These are phyloP conservation scores for Tiaroga cobitis DNA, from an alignment of 2,797 vertebrate species.

Conservation along the genomic window DNA sequence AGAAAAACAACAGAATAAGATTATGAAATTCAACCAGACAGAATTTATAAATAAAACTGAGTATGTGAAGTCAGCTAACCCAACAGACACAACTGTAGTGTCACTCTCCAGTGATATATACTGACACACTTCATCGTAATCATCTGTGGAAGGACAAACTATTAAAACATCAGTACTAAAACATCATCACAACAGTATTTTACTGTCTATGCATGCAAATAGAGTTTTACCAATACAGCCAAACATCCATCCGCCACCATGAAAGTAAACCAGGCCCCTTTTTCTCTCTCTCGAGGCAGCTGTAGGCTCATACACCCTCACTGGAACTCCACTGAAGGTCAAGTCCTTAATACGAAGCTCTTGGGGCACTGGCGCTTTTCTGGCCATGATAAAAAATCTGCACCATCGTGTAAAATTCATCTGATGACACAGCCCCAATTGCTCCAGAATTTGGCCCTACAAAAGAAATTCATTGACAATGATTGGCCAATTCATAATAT, in stretches of 20 bases:
- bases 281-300: conserved; percentile 64
- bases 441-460: conserved; percentile 83
- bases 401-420: conserved; percentile 75
- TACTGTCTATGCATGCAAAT: not conserved
- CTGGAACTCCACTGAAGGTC: conserved; percentile 77
- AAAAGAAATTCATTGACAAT: conserved; percentile 9
- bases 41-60: not conserved
- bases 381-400: conserved; percentile 48
- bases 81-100: conserved; percentile 82
- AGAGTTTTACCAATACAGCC: conserved; percentile 81
- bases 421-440: conserved; percentile 78
- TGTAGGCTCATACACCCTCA: conserved; percentile 83
- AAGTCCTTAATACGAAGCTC: conserved; percentile 79
- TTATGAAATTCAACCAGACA: not conserved
- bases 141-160: conserved; percentile 67
- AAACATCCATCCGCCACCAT: conserved; percentile 81
- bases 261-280: conserved; percentile 83
- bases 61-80: conserved; percentile 68
- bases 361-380: conserved; percentile 59
- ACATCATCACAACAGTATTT: not conserved
- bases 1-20: not conserved
- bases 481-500: not conserved
- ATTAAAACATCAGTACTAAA: not conserved
- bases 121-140: conserved; percentile 75
- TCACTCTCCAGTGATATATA: conserved; percentile 75